phyloP scores from a whole-genome alignment of 2,113 vertebrate species.

The Pterophyllum scalare region DNA sequence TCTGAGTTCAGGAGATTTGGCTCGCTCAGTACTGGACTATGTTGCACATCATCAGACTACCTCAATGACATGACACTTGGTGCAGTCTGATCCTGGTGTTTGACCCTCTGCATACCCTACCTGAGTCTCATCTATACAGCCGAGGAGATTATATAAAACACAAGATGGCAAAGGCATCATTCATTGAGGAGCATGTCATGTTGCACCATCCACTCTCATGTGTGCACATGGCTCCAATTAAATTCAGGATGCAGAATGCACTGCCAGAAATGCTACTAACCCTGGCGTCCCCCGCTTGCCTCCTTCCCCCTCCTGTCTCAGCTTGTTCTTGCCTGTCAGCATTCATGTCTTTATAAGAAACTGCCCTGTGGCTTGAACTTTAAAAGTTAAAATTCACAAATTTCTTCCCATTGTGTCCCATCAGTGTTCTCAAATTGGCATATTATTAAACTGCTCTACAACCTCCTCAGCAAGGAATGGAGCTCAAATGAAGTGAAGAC shows the following conservation, averaged over 20 bases:
- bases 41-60: not conserved
- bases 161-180: not conserved
- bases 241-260: conserved; percentile 36
- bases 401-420: not conserved
- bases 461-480: conserved; percentile 32
- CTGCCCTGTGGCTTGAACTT: conserved; percentile 22
- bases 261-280: conserved; percentile 40
- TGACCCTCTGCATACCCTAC: not conserved
- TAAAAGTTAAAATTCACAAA: conserved; percentile 23
- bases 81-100: not conserved
- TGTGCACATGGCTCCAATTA: conserved; percentile 42
- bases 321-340: conserved; percentile 67
- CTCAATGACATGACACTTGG: not conserved
- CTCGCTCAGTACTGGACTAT: not conserved
- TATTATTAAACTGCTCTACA: conserved; percentile 38
- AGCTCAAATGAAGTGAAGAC: conserved; percentile 30
- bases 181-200: conserved; percentile 18
- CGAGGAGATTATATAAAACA: conserved; percentile 4
- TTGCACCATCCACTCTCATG: conserved; percentile 5
- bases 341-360: conserved; percentile 36
- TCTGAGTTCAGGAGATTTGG: conserved; percentile 16
- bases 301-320: conserved; percentile 48
- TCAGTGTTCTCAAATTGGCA: conserved; percentile 38
- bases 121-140: not conserved
- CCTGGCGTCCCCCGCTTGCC: conserved; percentile 21